Conservation (phyloP, 2,888 invertebrate species). For the Microctonus aethiopoides region DNA sequence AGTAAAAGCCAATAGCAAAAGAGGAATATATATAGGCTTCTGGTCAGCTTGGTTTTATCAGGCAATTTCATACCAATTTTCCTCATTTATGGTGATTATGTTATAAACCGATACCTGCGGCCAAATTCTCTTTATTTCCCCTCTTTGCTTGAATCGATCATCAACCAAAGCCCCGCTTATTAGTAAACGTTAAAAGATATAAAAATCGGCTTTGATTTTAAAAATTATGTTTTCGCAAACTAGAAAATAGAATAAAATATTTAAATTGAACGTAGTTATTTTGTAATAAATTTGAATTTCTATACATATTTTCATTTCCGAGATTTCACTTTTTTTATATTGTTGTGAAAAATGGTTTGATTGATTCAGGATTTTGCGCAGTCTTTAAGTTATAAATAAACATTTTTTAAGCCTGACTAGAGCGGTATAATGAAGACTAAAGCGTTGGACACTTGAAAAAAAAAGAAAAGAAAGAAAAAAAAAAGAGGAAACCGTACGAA, state of each 20-base stretch:
- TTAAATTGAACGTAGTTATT: not conserved
- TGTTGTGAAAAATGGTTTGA: not conserved
- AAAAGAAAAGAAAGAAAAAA: slow-evolving; percentile 29
- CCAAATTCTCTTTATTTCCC: slow-evolving; percentile 40
- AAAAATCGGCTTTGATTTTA: not conserved
- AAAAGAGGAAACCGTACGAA: slow-evolving; percentile 32
- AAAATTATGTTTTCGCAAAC: slow-evolving; percentile 7
- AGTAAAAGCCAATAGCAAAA: slow-evolving; percentile 22
- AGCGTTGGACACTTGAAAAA: slow-evolving; percentile 43
- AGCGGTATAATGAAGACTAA: slow-evolving; percentile 53
- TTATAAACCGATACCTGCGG: slow-evolving; percentile 55
- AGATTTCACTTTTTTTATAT: not conserved
- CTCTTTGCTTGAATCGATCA: not conserved
- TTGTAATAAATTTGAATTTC: not conserved
- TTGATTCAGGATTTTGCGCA: not conserved
- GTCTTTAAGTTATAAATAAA: not conserved
- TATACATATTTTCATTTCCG: not conserved
- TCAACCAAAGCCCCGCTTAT: slow-evolving; percentile 38
- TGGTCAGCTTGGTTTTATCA: slow-evolving; percentile 55
- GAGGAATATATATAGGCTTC: slow-evolving; percentile 36
- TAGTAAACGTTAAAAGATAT: not conserved
- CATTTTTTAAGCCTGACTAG: not conserved
- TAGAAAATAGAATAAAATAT: slow-evolving; percentile 15
- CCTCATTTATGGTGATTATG: slow-evolving; percentile 62
- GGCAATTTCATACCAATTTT: slow-evolving; percentile 66